Conservation (phyloP, 2,113 vertebrate genomes). For the Apaloderma vittatum region DNA sequence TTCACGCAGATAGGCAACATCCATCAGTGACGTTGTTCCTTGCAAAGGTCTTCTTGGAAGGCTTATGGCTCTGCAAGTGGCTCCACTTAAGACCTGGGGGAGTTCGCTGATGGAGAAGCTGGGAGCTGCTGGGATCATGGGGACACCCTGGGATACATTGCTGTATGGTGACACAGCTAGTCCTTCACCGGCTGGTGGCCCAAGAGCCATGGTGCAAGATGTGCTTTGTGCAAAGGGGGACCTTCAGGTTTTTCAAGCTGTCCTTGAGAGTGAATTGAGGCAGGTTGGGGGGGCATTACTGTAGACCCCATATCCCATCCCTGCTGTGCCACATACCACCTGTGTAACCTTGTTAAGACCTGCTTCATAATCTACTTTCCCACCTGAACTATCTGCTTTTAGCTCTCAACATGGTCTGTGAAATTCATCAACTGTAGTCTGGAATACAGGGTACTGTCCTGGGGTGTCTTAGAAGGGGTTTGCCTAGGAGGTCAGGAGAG, state of each 20-base stretch:
- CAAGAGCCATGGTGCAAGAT: neutral
- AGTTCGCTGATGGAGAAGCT: neutral
- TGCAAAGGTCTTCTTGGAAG: neutral
- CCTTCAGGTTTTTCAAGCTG: neutral
- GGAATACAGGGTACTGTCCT: no score
- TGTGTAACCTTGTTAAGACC: neutral
- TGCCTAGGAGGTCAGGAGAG: no score
- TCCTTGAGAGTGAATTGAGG: neutral
- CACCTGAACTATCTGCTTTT: neutral
- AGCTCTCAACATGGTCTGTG: neutral
- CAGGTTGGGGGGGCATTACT: neutral
- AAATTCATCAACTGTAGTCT: neutral
- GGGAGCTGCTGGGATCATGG: neutral
- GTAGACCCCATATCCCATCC: accelerated
- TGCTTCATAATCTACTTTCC: neutral
- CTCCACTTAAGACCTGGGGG: neutral
- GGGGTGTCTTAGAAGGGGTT: no score
- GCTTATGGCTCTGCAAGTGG: neutral
- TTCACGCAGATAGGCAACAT: constrained; percentile 22
- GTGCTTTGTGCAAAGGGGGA: neutral
- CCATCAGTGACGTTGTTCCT: neutral
- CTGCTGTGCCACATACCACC: neutral
- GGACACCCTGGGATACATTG: accelerated
- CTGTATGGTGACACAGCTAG: neutral
- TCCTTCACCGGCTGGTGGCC: neutral